Percentiles rank a stretch among this genome's conserved stretches.
phyloP scores from a whole-genome alignment of 2,113 vertebrate genomes.

The Antigone vipio region DNA sequence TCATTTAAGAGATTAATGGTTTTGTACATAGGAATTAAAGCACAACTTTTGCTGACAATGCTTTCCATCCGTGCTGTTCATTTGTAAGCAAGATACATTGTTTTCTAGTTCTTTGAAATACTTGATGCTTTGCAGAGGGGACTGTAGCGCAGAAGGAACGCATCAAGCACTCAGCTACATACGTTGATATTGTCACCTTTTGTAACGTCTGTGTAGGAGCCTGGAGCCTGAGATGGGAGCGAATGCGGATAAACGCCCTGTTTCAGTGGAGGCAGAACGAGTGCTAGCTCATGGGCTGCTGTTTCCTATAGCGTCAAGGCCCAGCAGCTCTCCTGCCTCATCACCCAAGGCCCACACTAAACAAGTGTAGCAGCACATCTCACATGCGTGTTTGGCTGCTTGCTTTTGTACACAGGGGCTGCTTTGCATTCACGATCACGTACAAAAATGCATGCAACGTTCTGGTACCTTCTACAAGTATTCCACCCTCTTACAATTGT shows the following conservation, averaged over 20 bases:
- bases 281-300: neutral
- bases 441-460: neutral
- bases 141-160: neutral
- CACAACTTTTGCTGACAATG: neutral
- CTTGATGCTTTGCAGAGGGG: neutral
- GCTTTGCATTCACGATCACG: neutral
- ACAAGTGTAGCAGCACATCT: neutral
- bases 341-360: neutral
- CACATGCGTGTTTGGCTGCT: neutral
- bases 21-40: constrained; percentile 39
- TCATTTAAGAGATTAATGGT: neutral
- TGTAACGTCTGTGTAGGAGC: neutral
- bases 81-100: neutral
- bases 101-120: neutral
- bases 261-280: neutral
- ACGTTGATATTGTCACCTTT: neutral
- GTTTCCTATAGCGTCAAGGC: neutral
- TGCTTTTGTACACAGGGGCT: neutral
- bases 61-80: neutral
- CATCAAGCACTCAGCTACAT: neutral
- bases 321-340: neutral
- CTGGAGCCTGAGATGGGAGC: neutral
- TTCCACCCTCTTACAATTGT: neutral
- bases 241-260: neutral
- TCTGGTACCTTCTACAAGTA: neutral